These are phyloP conservation scores for Psix sp. DNA, from an alignment of 1,140 invertebrate species.

Conservation along the genomic window DNA sequence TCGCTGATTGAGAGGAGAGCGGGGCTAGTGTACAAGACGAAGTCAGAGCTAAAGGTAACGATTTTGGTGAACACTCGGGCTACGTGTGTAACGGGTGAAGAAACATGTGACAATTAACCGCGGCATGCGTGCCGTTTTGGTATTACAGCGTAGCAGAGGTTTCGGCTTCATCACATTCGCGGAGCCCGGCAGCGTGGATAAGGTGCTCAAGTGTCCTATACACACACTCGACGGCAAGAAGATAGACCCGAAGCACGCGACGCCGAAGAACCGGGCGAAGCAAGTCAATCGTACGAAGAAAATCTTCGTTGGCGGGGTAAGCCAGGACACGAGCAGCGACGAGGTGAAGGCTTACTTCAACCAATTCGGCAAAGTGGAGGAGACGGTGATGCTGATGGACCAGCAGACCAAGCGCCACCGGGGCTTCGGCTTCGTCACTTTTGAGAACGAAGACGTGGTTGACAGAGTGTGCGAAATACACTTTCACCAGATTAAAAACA, in stretches of 20 bases:
- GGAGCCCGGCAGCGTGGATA: constrained; percentile 91
- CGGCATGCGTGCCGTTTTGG: constrained; percentile 63
- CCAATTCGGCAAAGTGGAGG: constrained; percentile 94
- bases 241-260: constrained; percentile 95
- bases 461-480: constrained; percentile 94
- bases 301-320: constrained; percentile 94
- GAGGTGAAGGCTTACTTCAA: constrained; percentile 94
- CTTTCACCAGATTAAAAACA: constrained; percentile 95
- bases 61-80: constrained; percentile 16
- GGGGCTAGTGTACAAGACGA: constrained; percentile 47
- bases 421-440: constrained; percentile 94
- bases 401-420: constrained; percentile 94
- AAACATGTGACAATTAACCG: constrained; percentile 33
- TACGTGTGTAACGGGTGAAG: constrained; percentile 1
- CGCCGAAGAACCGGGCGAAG: constrained; percentile 92
- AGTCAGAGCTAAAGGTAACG: constrained; percentile 39
- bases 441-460: constrained; percentile 93
- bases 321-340: constrained; percentile 92
- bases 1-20: constrained; percentile 15
- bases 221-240: constrained; percentile 96
- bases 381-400: constrained; percentile 96
- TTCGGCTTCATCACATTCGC: constrained; percentile 96
- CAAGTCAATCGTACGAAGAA: constrained; percentile 92
- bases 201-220: constrained; percentile 91
- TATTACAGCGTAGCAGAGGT: constrained; percentile 90